phyloP scores from a whole-genome alignment of 2,888 invertebrate species.

The Leptopilina drosophilae region DNA sequence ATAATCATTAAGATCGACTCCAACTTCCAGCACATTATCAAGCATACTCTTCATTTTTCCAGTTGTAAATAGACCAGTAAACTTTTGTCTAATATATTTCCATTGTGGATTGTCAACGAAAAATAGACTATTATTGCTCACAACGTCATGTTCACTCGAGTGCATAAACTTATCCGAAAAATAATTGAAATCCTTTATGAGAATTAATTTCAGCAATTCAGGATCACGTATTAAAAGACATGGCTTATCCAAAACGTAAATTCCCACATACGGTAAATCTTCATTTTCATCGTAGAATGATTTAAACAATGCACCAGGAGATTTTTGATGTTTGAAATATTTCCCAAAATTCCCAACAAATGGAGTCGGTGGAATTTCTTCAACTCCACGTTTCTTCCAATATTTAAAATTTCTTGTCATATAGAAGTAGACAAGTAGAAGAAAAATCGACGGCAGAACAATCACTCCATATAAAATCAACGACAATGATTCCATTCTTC shows the following conservation, averaged over 20 bases:
- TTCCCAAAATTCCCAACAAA: slow-evolving; percentile 76
- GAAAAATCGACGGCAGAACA: slow-evolving; percentile 52
- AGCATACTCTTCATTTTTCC: slow-evolving; percentile 70
- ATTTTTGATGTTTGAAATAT: slow-evolving; percentile 65
- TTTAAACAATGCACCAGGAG: slow-evolving; percentile 71
- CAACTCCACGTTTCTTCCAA: slow-evolving; percentile 74
- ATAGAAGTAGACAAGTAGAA: slow-evolving; percentile 59
- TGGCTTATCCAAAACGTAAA: slow-evolving; percentile 75
- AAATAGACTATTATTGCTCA: slow-evolving; percentile 76
- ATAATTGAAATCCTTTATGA: slow-evolving; percentile 77
- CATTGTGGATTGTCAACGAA: slow-evolving; percentile 76
- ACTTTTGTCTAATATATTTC: slow-evolving; percentile 75
- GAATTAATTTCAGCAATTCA: slow-evolving; percentile 76
- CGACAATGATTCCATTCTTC: not conserved
- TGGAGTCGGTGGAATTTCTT: slow-evolving; percentile 71
- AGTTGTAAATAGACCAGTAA: slow-evolving; percentile 77
- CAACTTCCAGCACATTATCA: slow-evolving; percentile 62
- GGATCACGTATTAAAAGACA: slow-evolving; percentile 76
- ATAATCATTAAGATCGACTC: slow-evolving; percentile 40
- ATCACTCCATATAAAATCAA: not conserved
- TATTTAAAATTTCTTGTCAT: slow-evolving; percentile 68
- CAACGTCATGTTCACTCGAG: slow-evolving; percentile 71
- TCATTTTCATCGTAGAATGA: slow-evolving; percentile 70
- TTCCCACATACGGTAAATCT: slow-evolving; percentile 73
- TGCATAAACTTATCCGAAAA: slow-evolving; percentile 73